Conservation (phyloP, 1,140 invertebrate genomes). For the Chironomus striatipennis region DNA sequence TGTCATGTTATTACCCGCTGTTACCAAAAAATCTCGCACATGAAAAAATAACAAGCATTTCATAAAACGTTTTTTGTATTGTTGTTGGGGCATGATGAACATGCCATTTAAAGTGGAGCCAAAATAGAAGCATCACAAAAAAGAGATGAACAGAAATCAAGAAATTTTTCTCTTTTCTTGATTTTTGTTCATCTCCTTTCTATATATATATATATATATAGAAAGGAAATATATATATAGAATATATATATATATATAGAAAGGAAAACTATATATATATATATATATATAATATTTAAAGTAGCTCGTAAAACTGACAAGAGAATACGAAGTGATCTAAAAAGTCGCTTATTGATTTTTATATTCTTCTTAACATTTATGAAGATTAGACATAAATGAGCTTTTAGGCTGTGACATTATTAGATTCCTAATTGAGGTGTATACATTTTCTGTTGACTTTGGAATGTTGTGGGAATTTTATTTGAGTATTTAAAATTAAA, state of each 20-base stretch:
- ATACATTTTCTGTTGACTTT: too few species aligned
- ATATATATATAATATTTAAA: too few species aligned
- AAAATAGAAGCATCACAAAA: neutral
- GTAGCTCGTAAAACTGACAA: too few species aligned
- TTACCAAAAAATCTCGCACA: neutral
- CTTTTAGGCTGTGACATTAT: too few species aligned
- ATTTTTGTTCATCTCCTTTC: too few species aligned
- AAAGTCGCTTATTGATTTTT: neutral
- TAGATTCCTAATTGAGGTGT: too few species aligned
- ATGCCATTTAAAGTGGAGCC: conserved; percentile 3
- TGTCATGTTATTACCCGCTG: conserved; percentile 11
- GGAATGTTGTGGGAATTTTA: too few species aligned
- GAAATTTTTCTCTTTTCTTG: neutral
- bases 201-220: too few species aligned
- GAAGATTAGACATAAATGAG: neutral
- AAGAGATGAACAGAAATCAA: neutral
- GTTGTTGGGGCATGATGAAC: neutral
- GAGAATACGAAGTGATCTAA: neutral
- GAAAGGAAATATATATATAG: too few species aligned
- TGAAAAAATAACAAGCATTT: neutral
- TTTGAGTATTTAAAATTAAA: too few species aligned
- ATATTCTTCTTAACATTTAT: neutral
- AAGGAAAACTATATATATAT: too few species aligned
- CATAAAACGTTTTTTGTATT: neutral
- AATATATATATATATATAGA: too few species aligned